Evolutionary conservation across 35 echinoderm and acorn worm species (phyloP).

Genomic region (Apostichopus californicus): DNA sequence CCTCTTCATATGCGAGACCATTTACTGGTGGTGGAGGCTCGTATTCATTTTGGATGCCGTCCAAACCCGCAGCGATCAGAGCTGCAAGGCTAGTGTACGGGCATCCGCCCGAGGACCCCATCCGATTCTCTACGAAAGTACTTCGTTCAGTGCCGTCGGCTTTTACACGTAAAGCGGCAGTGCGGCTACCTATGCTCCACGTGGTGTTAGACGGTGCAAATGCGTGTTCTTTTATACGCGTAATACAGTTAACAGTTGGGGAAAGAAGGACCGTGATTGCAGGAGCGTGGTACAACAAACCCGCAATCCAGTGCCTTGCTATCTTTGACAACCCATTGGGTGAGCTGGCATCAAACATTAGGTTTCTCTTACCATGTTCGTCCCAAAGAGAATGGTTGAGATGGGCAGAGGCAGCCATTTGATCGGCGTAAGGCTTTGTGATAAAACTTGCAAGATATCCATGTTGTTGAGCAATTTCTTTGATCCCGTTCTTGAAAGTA

Average conservation of each 20-base stretch:
- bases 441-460: slow-evolving; percentile 57
- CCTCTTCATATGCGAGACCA: slow-evolving; percentile 11
- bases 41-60: slow-evolving; percentile 68
- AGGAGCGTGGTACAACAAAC: slow-evolving; percentile 58
- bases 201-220: slow-evolving; percentile 68
- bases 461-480: slow-evolving; percentile 70
- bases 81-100: slow-evolving; percentile 67
- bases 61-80: slow-evolving; percentile 62
- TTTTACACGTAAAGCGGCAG: slow-evolving; percentile 64
- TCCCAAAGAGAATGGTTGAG: slow-evolving; percentile 77
- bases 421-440: slow-evolving; percentile 53
- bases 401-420: slow-evolving; percentile 45
- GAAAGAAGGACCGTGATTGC: slow-evolving; percentile 55
- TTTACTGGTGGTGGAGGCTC: slow-evolving; percentile 46
- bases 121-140: slow-evolving; percentile 77
- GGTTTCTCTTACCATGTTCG: slow-evolving; percentile 18
- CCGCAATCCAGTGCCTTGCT: slow-evolving; percentile 69
- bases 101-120: slow-evolving; percentile 48
- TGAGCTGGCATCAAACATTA: slow-evolving; percentile 55
- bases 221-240: slow-evolving; percentile 6
- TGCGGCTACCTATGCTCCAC: slow-evolving; percentile 66
- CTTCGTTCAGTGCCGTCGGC: slow-evolving; percentile 29
- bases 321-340: slow-evolving; percentile 55
- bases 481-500: slow-evolving; percentile 66
- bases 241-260: slow-evolving; percentile 69